Evolutionary conservation across 2,888 invertebrate species (phyloP).

Genomic region (Limnephilus lunatus): DNA sequence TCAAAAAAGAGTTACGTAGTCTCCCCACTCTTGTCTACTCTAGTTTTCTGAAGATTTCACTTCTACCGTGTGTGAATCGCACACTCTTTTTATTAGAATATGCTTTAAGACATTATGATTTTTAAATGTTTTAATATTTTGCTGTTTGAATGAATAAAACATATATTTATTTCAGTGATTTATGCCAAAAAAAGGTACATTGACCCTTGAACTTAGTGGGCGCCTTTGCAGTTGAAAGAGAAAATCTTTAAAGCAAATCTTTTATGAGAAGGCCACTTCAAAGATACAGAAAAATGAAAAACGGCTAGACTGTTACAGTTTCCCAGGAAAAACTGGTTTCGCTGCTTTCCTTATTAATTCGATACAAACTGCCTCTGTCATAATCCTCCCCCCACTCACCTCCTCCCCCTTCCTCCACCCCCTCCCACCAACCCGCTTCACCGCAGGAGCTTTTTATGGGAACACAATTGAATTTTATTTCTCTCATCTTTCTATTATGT

Average conservation of each 20-base stretch:
- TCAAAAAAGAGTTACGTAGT: no score
- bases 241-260: not conserved
- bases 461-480: not conserved
- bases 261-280: not conserved
- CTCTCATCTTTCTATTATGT: not conserved
- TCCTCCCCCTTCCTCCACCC: accelerated
- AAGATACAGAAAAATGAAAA: not conserved
- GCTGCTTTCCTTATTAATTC: not conserved
- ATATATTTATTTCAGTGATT: not conserved
- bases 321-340: not conserved
- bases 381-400: not conserved
- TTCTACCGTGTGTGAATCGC: no score
- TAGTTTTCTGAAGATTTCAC: no score
- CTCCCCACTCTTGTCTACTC: no score
- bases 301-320: not conserved
- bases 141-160: not conserved
- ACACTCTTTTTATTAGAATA: no score
- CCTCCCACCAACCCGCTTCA: not conserved
- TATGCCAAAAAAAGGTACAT: not conserved
- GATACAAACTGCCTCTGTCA: not conserved
- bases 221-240: not conserved
- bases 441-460: not conserved
- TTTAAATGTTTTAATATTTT: no score
- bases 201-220: not conserved
- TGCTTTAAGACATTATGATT: no score